Evolutionary conservation across 2,113 vertebrate species (phyloP).

Genomic region (Puma concolor): DNA sequence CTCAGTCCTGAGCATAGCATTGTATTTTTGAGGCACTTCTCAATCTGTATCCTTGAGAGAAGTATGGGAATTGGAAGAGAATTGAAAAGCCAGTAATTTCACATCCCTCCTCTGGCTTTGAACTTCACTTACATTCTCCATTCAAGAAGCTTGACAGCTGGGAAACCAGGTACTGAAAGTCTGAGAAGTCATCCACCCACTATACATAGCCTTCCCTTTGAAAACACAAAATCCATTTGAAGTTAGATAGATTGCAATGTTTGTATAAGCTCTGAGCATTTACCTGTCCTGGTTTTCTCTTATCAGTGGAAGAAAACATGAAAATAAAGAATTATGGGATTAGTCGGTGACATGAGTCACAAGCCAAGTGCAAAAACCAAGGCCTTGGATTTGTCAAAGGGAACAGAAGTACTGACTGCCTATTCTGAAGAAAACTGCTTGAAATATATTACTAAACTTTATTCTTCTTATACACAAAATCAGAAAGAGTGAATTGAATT

Average conservation of each 20-base stretch:
- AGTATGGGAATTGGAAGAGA: background rate
- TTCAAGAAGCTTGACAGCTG: background rate
- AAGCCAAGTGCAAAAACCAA: background rate
- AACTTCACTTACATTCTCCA: background rate
- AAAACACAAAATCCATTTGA: background rate
- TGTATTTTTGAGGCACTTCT: background rate
- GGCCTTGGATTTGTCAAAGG: background rate
- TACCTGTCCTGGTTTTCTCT: background rate
- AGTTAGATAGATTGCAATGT: background rate
- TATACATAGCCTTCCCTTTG: background rate
- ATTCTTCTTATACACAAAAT: constrained; percentile 47
- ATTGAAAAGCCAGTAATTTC: background rate
- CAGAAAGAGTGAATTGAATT: constrained; percentile 17
- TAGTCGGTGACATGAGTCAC: background rate
- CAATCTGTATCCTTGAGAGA: background rate
- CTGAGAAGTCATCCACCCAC: background rate
- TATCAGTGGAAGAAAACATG: constrained; percentile 24
- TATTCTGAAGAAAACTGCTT: background rate
- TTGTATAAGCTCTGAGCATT: background rate
- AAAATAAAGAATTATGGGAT: background rate
- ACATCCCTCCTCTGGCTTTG: background rate
- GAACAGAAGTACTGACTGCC: background rate
- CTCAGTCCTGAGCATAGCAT: background rate
- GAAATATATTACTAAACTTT: background rate
- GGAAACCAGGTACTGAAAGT: background rate